Evolutionary conservation across 2,113 vertebrate species (phyloP).

Genomic region (Rhombomys opimus): DNA sequence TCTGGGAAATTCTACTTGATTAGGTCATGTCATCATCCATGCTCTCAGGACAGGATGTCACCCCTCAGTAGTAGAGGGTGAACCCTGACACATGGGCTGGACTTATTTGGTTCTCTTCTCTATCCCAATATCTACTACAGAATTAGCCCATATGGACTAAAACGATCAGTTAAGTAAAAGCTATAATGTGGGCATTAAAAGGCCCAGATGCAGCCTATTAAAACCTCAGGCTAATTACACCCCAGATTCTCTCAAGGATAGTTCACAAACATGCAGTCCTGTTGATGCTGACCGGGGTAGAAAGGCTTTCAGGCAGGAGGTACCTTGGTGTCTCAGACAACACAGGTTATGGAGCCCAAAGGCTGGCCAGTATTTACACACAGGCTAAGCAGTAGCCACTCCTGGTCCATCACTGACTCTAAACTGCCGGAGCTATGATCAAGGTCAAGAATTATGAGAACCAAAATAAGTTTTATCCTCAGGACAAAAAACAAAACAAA

Average conservation of each 20-base stretch:
- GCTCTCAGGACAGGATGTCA: neutral
- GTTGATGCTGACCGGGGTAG: neutral
- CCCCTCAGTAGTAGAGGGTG: neutral
- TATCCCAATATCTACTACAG: neutral
- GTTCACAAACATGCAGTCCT: neutral
- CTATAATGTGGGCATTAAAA: neutral
- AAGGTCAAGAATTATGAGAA: neutral
- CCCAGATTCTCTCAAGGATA: neutral
- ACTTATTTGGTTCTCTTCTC: neutral
- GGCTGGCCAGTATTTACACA: neutral
- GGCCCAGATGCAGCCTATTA: neutral
- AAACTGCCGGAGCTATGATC: neutral
- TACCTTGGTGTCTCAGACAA: neutral
- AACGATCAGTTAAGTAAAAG: neutral
- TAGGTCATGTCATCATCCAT: neutral
- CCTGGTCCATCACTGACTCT: neutral
- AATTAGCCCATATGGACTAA: neutral
- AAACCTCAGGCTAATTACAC: neutral
- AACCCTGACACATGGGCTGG: neutral
- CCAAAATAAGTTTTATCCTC: neutral
- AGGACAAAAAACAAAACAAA: neutral
- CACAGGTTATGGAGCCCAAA: neutral
- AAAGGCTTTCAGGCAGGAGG: neutral
- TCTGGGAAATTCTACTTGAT: neutral
- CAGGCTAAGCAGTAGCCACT: neutral